Base-by-base conservation (phyloP, 2,888 invertebrate genomes). In the Carterocephalus palaemon region DNA sequence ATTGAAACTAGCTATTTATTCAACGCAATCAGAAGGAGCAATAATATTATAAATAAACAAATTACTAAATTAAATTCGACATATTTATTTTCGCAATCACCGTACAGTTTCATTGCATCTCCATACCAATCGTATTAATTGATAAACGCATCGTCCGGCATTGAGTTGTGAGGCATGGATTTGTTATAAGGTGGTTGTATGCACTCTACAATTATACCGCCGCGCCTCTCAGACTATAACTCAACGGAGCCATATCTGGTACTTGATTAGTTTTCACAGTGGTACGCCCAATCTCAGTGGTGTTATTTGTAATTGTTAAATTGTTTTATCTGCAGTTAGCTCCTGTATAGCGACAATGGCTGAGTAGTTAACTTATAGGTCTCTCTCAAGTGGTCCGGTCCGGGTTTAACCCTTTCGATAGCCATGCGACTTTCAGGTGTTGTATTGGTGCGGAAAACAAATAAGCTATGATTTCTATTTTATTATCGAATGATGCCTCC, bases 131-230 rank as follows among this genome's bases (percentile, higher is more conserved):
- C 42, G 33, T 22, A 38, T 10, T 41, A 41, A 46, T 34, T 72
- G 79, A 80, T 77, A 81, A 81, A 82, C 76, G 71, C 64, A 65
- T 63, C 64, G 65, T 37, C 46, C 39, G 39, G 36, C 55, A 54
- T 20, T 4, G 28, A 43, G 46, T 5, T 29, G 57, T 57, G 61
- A 28, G 73, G 78, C 74, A 57, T 57, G 63, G 67, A 76, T 79
- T 78, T 77, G 71, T 75, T 77, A 76, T 76, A 71, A 70, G 36
- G 72, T 75, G 80, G 68, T 23, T 37, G 10, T 17, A 10, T 34
- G 20, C 42, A 28, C 75, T 67, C 54, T 55, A 62, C 59, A 70
- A 77, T 82, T 77, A 80, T 60, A 56, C 57, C 49, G 58, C 63
- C 71, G 67, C 72, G 66, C 77, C 75, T 36, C 42, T 22, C 16